These are phyloP conservation scores for Neodiprion fabricii DNA, from an alignment of 1,140 invertebrate species.

Conservation along the genomic window DNA sequence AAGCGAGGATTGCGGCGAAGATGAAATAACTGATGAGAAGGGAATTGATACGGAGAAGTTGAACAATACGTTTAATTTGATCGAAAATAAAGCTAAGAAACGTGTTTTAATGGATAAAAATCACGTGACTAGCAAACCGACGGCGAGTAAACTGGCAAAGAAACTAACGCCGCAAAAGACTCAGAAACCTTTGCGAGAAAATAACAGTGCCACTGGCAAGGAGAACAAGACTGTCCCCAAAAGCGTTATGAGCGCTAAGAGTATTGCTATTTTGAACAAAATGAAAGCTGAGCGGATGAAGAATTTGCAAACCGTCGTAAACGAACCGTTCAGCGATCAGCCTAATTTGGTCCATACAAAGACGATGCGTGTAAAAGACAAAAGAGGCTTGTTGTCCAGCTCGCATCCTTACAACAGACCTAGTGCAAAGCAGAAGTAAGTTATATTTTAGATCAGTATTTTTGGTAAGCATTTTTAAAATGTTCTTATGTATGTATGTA, in stretches of 20 bases:
- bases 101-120: constrained; percentile 49
- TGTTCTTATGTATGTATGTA: background rate
- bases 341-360: constrained; percentile 28
- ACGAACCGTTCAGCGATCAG: constrained; percentile 11
- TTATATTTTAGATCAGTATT: constrained; percentile 11
- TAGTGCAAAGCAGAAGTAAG: constrained; percentile 38
- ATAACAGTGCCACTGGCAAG: constrained; percentile 37
- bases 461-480: background rate
- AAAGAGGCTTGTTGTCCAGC: constrained; percentile 37
- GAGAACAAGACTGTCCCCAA: constrained; percentile 50
- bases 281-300: constrained; percentile 44
- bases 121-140: constrained; percentile 28
- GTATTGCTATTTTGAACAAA: constrained; percentile 53
- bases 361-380: constrained; percentile 43
- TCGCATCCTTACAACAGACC: constrained; percentile 48
- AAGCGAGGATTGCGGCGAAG: constrained; percentile 20
- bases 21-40: too few species aligned
- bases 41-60: constrained; percentile 35
- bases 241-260: constrained; percentile 50
- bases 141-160: constrained; percentile 42
- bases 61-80: constrained; percentile 46
- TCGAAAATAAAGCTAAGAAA: constrained; percentile 45
- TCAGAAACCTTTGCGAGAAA: background rate
- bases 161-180: constrained; percentile 22
- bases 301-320: constrained; percentile 22